A percentile compares a stretch with the other conserved stretches of the same genome.
Conservation (phyloP, 2,888 invertebrate species). For the Lasioglossum lativentre region DNA sequence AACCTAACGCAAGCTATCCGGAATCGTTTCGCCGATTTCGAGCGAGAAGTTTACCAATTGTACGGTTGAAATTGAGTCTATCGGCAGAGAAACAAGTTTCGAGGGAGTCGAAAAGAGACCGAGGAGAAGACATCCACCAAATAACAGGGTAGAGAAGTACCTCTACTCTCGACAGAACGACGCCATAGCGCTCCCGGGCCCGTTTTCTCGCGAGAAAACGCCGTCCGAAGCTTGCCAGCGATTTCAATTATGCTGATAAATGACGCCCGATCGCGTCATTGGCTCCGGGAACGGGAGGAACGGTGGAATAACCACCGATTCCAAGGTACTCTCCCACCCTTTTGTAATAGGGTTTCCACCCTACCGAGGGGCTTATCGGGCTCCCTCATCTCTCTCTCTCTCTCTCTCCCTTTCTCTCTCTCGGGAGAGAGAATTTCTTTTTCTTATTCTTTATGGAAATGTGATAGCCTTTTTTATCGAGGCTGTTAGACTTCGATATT, state of each 20-base stretch:
- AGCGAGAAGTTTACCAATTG: not conserved
- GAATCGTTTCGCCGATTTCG: not conserved
- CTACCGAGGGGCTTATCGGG: not conserved
- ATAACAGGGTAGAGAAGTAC: not conserved
- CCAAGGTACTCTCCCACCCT: not conserved
- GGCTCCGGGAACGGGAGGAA: not conserved
- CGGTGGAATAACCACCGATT: not conserved
- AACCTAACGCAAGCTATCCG: not conserved
- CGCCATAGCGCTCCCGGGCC: constrained; percentile 11
- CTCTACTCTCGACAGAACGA: constrained; percentile 22
- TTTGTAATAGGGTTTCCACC: not conserved
- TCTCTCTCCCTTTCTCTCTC: no score
- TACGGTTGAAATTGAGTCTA: not conserved
- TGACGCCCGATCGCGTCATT: not conserved
- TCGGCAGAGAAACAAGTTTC: not conserved
- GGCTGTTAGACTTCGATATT: constrained; percentile 1
- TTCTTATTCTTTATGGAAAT: constrained; percentile 8
- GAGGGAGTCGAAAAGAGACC: not conserved
- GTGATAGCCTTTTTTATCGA: not conserved
- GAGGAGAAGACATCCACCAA: not conserved
- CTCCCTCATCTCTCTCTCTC: not conserved
- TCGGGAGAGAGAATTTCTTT: not conserved
- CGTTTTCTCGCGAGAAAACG: constrained; percentile 13
- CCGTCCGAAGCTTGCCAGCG: constrained; percentile 18
- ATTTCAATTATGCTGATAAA: constrained; percentile 37